These are phyloP conservation scores for Biston stratarius DNA, from an alignment of 2,888 invertebrate genomes.

Conservation along the genomic window DNA sequence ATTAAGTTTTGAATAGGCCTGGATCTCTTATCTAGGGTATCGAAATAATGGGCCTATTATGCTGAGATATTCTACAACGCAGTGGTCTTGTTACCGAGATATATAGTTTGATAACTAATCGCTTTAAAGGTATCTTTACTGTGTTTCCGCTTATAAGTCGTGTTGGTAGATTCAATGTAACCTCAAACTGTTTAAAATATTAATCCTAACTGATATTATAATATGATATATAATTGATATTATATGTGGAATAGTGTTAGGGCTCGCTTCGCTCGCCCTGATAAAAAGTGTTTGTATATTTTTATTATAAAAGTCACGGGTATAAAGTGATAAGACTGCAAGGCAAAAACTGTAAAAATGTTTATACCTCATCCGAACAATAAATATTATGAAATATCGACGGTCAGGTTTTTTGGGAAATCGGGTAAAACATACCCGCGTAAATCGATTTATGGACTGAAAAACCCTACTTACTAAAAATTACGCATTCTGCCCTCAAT, in stretches of 20 bases:
- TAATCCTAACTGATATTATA: no score
- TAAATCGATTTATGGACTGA: slow-evolving; percentile 7
- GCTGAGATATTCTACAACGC: not conserved
- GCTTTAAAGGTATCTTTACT: not conserved
- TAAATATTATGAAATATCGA: slow-evolving; percentile 9
- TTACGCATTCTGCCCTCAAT: slow-evolving; percentile 22
- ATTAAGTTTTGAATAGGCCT: slow-evolving; percentile 1
- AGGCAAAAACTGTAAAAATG: not conserved
- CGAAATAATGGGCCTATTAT: not conserved
- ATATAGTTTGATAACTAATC: not conserved
- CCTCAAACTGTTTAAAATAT: no score
- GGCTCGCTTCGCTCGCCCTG: no score
- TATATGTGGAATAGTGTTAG: no score
- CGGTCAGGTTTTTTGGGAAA: not conserved
- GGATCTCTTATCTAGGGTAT: slow-evolving; percentile 8
- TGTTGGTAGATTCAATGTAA: no score
- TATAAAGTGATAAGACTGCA: not conserved
- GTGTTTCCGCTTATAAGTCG: no score
- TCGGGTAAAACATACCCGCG: slow-evolving; percentile 3
- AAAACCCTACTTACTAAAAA: slow-evolving; percentile 17
- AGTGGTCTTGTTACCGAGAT: no score
- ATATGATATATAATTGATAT: no score
- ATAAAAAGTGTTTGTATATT: no score
- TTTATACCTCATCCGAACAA: not conserved
- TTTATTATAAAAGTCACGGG: no score